These are phyloP conservation scores for Hippocampus comes DNA, from an alignment of 2,113 vertebrate species.

Conservation along the genomic window DNA sequence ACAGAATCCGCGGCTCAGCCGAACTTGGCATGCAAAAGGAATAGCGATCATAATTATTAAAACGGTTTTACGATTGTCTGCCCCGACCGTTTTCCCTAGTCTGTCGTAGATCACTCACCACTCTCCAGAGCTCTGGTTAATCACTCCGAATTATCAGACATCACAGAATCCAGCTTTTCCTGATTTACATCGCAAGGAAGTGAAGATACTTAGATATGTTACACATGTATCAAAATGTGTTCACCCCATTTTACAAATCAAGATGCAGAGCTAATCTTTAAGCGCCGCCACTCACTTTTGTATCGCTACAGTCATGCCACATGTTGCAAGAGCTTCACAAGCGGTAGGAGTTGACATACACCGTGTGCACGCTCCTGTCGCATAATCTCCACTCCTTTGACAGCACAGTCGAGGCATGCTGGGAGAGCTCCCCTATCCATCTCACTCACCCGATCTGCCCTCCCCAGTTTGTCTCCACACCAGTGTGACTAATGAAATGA, in stretches of 20 bases:
- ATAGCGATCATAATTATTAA: too few relatives aligned
- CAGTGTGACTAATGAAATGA: slow-evolving; percentile 74
- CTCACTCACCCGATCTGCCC: slow-evolving; percentile 60
- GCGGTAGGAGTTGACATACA: slow-evolving; percentile 15
- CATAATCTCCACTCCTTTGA: slow-evolving; percentile 63
- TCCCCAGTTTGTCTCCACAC: slow-evolving; percentile 67
- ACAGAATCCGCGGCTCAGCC: too few relatives aligned
- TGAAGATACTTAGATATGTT: neutral
- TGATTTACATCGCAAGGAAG: neutral
- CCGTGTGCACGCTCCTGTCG: slow-evolving; percentile 56
- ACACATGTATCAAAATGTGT: neutral
- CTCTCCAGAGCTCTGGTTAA: neutral
- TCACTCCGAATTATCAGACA: neutral
- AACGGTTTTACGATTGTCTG: too few relatives aligned
- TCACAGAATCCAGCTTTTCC: neutral
- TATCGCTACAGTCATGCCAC: neutral
- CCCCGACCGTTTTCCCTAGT: too few relatives aligned
- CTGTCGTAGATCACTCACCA: too few relatives aligned
- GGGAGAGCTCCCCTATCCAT: slow-evolving; percentile 66
- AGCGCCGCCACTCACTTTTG: neutral
- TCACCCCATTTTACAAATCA: neutral
- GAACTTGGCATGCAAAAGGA: too few relatives aligned
- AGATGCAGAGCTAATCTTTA: neutral
- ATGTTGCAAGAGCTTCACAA: neutral
- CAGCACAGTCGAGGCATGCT: slow-evolving; percentile 59